These are phyloP conservation scores for Cheilosia pagana DNA, from an alignment of 2,888 invertebrate species.

Conservation along the genomic window DNA sequence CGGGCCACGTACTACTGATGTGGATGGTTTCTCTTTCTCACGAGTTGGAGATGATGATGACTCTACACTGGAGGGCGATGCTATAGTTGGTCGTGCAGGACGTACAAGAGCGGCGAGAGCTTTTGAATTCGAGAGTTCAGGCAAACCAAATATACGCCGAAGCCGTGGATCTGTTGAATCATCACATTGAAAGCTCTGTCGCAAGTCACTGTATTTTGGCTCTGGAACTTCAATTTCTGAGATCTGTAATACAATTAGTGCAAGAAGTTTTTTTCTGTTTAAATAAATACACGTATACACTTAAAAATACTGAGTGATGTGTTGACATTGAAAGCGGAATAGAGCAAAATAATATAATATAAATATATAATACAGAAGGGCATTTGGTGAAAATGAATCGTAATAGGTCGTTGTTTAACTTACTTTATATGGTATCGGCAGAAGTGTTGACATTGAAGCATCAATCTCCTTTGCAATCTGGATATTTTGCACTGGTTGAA, in stretches of 20 bases:
- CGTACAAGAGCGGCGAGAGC: constrained; percentile 51
- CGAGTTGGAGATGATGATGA: constrained; percentile 60
- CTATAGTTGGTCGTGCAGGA: constrained; percentile 71
- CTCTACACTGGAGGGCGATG: constrained; percentile 68
- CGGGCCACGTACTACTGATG: constrained; percentile 62
- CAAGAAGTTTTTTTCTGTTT: constrained; percentile 3
- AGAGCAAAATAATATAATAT: background rate
- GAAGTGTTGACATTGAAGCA: constrained; percentile 91
- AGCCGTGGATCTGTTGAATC: constrained; percentile 90
- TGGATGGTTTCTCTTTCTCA: constrained; percentile 48
- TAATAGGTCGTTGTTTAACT: background rate
- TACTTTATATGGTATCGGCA: constrained; percentile 89
- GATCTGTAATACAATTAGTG: constrained; percentile 77
- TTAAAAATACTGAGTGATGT: background rate
- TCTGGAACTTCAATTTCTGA: constrained; percentile 87
- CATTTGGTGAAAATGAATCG: too few species aligned
- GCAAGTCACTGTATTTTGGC: constrained; percentile 90
- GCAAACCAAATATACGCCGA: constrained; percentile 87
- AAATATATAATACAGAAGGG: too few species aligned
- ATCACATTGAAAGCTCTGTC: constrained; percentile 87
- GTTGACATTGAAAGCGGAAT: too few species aligned
- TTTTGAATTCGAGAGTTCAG: constrained; percentile 81
- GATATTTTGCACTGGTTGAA: constrained; percentile 91
- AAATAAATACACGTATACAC: background rate
- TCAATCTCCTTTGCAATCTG: constrained; percentile 94